These are phyloP conservation scores for Helogale parvula DNA, from an alignment of 2,113 vertebrate species.

Conservation along the genomic window DNA sequence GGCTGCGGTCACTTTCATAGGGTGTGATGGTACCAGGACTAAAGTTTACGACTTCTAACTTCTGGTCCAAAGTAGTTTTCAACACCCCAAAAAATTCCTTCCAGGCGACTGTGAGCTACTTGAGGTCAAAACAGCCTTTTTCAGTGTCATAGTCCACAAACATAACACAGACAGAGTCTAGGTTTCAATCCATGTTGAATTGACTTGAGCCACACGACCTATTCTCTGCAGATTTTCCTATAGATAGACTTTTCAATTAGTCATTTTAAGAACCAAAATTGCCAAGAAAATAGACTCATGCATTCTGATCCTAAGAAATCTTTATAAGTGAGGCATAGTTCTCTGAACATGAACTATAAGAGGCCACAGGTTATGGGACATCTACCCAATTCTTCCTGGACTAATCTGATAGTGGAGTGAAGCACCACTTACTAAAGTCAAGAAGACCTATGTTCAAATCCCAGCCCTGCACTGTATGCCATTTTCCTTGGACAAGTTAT, in stretches of 20 bases:
- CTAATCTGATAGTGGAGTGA: neutral
- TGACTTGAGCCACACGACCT: neutral
- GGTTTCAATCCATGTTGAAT: neutral
- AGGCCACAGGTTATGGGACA: neutral
- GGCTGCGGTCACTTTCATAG: neutral
- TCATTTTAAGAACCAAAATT: constrained; percentile 37
- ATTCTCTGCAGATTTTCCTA: neutral
- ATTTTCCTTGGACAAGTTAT: neutral
- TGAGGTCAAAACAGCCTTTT: neutral
- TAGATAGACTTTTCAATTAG: neutral
- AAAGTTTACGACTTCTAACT: neutral
- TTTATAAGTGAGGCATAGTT: constrained; percentile 23
- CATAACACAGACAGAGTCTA: neutral
- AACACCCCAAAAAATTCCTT: neutral
- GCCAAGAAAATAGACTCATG: constrained; percentile 20
- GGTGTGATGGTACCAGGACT: neutral
- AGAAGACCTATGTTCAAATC: neutral
- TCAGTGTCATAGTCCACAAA: neutral
- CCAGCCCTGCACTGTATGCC: neutral
- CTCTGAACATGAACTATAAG: neutral
- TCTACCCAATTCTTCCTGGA: neutral
- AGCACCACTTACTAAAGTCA: neutral
- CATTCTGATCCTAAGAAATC: neutral
- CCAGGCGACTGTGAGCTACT: neutral
- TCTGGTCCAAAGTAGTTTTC: neutral